Percentiles rank a stretch among this genome's conserved stretches.
phyloP scores from a whole-genome alignment of 2,888 invertebrate species.

The Aspidapion aeneum region DNA sequence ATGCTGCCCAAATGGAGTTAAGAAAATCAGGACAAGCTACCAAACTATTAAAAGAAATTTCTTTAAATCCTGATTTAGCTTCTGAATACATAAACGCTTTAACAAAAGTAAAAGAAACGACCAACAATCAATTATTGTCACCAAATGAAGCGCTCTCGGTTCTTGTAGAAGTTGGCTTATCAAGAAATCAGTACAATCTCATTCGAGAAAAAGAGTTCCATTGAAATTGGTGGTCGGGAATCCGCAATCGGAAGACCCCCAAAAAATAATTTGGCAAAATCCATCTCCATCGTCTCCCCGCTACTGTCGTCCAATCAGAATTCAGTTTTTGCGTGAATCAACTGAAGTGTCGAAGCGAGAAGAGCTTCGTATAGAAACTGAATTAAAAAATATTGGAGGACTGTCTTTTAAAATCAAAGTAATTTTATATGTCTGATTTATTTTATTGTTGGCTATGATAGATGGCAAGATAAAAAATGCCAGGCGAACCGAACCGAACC shows the following conservation, averaged over 20 bases:
- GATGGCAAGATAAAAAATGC: background rate
- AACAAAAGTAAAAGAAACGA: too few relatives aligned
- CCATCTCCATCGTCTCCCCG: slow-evolving; percentile 3
- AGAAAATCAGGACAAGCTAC: too few relatives aligned
- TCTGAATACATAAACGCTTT: too few relatives aligned
- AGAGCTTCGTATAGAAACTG: background rate
- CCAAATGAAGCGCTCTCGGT: too few relatives aligned
- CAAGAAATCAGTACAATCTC: too few relatives aligned
- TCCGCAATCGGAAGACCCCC: background rate
- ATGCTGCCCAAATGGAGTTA: too few relatives aligned
- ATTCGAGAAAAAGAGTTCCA: too few relatives aligned
- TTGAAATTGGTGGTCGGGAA: background rate
- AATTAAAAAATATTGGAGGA: background rate
- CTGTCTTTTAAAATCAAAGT: background rate
- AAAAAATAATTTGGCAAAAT: background rate
- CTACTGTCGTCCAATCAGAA: slow-evolving; percentile 1
- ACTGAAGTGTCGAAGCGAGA: slow-evolving; percentile 1
- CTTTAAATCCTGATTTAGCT: too few relatives aligned
- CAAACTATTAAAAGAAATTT: too few relatives aligned
- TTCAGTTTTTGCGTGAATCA: slow-evolving; percentile 6
- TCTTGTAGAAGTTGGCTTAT: too few relatives aligned
- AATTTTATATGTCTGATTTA: background rate
- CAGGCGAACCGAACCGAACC: too few relatives aligned
- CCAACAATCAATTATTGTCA: too few relatives aligned
- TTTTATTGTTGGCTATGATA: background rate